A percentile compares a stretch with the other conserved stretches of the same genome.
These are phyloP conservation scores for Bombus huntii DNA, from an alignment of 1,140 invertebrate genomes.

Conservation along the genomic window DNA sequence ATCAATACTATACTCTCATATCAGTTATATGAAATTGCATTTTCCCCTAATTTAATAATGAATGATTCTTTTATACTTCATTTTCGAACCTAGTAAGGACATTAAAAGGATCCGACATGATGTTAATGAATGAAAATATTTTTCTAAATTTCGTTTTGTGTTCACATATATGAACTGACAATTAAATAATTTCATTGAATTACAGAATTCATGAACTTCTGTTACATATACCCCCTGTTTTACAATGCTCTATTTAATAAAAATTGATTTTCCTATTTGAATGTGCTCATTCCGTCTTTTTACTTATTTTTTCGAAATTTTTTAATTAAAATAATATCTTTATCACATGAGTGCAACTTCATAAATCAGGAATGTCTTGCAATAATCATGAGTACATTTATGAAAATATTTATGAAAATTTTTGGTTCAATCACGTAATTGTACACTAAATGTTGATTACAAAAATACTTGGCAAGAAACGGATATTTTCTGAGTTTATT, in stretches of 20 bases:
- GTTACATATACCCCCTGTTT: slow-evolving; percentile 7
- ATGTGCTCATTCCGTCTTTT: slow-evolving; percentile 10
- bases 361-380: neutral
- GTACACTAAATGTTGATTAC: slow-evolving; percentile 38
- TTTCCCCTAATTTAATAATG: slow-evolving; percentile 27
- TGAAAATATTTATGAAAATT: slow-evolving; percentile 21
- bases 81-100: neutral
- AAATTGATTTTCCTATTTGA: slow-evolving; percentile 14
- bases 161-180: slow-evolving; percentile 1
- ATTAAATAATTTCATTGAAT: slow-evolving; percentile 21
- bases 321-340: neutral
- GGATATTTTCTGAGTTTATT: slow-evolving; percentile 5
- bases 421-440: slow-evolving; percentile 4
- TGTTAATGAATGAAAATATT: slow-evolving; percentile 25
- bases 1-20: slow-evolving; percentile 33
- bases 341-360: neutral
- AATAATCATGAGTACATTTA: neutral
- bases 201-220: neutral
- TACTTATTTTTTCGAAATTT: slow-evolving; percentile 13
- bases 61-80: slow-evolving; percentile 10
- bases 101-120: neutral
- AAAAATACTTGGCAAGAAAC: slow-evolving; percentile 29
- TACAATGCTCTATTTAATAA: slow-evolving; percentile 34
- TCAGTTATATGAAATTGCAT: slow-evolving; percentile 33
- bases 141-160: slow-evolving; percentile 40